Conservation (phyloP, 2,113 vertebrate genomes). For the Gymnarchus niloticus region DNA sequence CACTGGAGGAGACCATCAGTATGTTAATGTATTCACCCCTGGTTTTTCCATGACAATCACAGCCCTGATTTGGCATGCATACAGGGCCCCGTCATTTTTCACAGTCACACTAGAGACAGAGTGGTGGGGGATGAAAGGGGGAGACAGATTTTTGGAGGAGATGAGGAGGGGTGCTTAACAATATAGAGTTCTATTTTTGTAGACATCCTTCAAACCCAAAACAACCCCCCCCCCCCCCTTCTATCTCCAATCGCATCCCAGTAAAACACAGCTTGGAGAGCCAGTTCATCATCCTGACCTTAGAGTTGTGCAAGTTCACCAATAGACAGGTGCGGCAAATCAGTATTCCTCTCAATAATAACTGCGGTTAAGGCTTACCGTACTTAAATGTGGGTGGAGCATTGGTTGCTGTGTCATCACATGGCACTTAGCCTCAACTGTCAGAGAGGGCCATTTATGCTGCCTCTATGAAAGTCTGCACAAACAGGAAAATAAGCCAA, state of each 20-base stretch:
- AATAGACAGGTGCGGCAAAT: neutral
- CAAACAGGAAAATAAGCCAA: neutral
- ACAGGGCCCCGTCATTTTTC: conserved; percentile 45
- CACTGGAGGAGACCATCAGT: conserved; percentile 40
- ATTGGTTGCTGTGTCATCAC: neutral
- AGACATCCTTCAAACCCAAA: neutral
- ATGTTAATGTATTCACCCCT: conserved; percentile 59
- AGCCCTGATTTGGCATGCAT: conserved; percentile 54
- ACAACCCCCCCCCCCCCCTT: neutral
- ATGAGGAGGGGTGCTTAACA: neutral
- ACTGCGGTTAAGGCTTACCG: neutral
- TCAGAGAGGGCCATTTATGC: neutral
- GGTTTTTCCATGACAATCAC: conserved; percentile 62
- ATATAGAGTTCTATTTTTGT: conserved; percentile 25
- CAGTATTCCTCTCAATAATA: neutral
- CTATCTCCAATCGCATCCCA: no score
- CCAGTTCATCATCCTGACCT: neutral
- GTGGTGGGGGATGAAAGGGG: conserved; percentile 12
- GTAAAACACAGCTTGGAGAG: neutral
- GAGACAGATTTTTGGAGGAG: neutral
- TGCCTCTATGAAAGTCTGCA: no score
- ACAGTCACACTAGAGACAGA: neutral
- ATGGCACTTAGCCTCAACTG: neutral
- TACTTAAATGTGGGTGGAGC: neutral
- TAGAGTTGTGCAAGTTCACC: neutral